A percentile compares a stretch with the other conserved stretches of the same genome.
Evolutionary conservation across 2,113 vertebrate genomes (phyloP).

Genomic region (Boleophthalmus pectinirostris): DNA sequence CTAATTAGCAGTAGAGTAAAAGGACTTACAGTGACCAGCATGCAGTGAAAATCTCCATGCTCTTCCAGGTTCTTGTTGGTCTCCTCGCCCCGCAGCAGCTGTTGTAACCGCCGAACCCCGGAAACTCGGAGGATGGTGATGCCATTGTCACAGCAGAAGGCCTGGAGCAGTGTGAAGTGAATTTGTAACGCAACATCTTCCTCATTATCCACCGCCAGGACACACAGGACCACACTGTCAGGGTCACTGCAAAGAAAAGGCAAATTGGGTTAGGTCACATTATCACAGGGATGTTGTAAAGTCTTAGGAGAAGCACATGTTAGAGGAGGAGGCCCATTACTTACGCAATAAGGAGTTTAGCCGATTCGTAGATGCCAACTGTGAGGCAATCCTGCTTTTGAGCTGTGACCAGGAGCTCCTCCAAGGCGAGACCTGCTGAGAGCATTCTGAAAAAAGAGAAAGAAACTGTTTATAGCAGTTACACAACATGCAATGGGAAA

Average conservation of each 20-base stretch:
- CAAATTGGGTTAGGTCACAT: background rate
- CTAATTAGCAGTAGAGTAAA: background rate
- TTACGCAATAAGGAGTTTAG: constrained; percentile 66
- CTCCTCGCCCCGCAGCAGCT: constrained; percentile 77
- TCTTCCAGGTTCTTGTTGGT: constrained; percentile 73
- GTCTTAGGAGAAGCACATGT: background rate
- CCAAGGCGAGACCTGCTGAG: constrained; percentile 60
- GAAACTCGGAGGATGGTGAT: constrained; percentile 90
- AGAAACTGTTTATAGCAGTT: background rate
- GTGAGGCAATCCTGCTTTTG: constrained; percentile 69
- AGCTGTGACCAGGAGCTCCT: constrained; percentile 68
- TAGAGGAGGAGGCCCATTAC: constrained; percentile 20
- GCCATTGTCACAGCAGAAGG: constrained; percentile 91
- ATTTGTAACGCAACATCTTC: constrained; percentile 89
- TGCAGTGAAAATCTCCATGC: constrained; percentile 88
- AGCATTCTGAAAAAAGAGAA: constrained; percentile 52
- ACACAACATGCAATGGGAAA: background rate
- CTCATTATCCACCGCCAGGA: constrained; percentile 85
- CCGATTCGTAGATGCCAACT: constrained; percentile 71
- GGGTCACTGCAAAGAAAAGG: constrained; percentile 81
- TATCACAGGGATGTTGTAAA: background rate
- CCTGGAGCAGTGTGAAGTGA: constrained; percentile 92
- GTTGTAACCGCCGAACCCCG: constrained; percentile 81
- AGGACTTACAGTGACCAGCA: constrained; percentile 88
- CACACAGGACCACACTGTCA: constrained; percentile 90